Percentiles rank a stretch among this genome's conserved stretches.
Evolutionary conservation across 2,888 invertebrate species (phyloP).

Genomic region (Agonopterix subpropinquella): DNA sequence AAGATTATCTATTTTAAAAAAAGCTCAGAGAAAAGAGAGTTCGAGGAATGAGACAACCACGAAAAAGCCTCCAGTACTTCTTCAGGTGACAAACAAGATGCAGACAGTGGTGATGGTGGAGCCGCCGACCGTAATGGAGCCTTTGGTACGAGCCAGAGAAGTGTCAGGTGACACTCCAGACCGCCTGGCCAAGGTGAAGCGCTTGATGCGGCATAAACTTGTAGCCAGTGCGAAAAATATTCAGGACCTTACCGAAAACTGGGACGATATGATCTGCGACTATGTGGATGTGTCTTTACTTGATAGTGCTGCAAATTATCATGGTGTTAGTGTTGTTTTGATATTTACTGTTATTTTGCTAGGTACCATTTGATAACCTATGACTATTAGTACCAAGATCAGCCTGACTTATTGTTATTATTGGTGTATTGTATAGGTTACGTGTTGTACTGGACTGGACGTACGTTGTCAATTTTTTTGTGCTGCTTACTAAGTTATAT

Average conservation of each 20-base stretch:
- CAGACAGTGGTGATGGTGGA: constrained; percentile 55
- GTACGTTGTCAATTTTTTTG: too few relatives aligned
- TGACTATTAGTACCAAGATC: too few relatives aligned
- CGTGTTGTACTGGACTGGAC: too few relatives aligned
- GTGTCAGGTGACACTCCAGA: constrained; percentile 37
- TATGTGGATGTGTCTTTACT: constrained; percentile 50
- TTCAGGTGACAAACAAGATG: constrained; percentile 44
- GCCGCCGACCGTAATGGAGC: constrained; percentile 26
- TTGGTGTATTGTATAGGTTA: too few relatives aligned
- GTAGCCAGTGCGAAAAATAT: constrained; percentile 42
- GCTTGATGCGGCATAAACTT: constrained; percentile 51
- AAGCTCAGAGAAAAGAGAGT: constrained; percentile 45
- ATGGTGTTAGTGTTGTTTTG: background rate
- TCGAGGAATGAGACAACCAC: constrained; percentile 16
- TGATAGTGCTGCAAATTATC: constrained; percentile 6
- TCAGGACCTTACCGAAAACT: constrained; percentile 54
- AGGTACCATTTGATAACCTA: too few relatives aligned
- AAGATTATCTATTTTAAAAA: constrained; percentile 53
- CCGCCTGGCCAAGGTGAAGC: constrained; percentile 39
- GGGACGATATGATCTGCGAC: constrained; percentile 60
- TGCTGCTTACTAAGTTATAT: too few relatives aligned
- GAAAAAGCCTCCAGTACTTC: constrained; percentile 52
- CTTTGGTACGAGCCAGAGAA: constrained; percentile 29
- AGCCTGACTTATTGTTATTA: too few relatives aligned
- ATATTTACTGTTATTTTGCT: background rate